A percentile compares a stretch with the other conserved stretches of the same genome.
phyloP scores from a whole-genome alignment of 1,140 invertebrate species.

The Temnothorax longispinosus region DNA sequence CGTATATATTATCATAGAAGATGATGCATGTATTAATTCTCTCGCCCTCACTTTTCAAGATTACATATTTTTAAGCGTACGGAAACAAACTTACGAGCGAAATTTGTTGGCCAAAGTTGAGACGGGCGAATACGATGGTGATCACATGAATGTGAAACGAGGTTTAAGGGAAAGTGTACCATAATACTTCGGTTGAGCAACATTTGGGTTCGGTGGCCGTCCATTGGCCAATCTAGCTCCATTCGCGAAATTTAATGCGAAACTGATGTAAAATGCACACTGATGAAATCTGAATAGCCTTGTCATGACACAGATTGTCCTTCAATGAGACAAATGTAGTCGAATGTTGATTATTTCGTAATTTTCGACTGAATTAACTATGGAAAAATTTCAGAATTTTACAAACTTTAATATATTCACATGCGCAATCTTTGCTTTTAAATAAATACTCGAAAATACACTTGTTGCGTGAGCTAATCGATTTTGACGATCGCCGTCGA shows the following conservation, averaged over 20 bases:
- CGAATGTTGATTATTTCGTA: neutral
- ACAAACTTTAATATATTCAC: neutral
- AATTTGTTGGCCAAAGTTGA: neutral
- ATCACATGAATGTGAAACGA: constrained; percentile 71
- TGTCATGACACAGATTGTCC: neutral
- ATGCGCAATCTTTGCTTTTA: neutral
- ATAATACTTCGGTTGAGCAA: constrained; percentile 78
- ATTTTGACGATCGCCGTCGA: neutral
- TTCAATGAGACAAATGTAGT: neutral
- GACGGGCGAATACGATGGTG: constrained; percentile 23
- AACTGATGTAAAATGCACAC: constrained; percentile 63
- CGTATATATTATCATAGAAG: neutral
- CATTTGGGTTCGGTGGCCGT: constrained; percentile 68
- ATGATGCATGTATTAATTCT: neutral
- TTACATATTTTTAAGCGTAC: neutral
- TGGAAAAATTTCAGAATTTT: neutral
- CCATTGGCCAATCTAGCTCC: constrained; percentile 68
- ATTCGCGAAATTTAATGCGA: constrained; percentile 71
- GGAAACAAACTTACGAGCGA: neutral
- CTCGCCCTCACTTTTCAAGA: neutral
- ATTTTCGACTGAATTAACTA: neutral
- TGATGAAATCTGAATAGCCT: neutral
- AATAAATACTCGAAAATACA: neutral
- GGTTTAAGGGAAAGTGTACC: constrained; percentile 82
- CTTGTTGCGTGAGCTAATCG: neutral